These are phyloP conservation scores for Phyllotis vaccarum DNA, from an alignment of 2,797 vertebrate genomes.

Conservation along the genomic window DNA sequence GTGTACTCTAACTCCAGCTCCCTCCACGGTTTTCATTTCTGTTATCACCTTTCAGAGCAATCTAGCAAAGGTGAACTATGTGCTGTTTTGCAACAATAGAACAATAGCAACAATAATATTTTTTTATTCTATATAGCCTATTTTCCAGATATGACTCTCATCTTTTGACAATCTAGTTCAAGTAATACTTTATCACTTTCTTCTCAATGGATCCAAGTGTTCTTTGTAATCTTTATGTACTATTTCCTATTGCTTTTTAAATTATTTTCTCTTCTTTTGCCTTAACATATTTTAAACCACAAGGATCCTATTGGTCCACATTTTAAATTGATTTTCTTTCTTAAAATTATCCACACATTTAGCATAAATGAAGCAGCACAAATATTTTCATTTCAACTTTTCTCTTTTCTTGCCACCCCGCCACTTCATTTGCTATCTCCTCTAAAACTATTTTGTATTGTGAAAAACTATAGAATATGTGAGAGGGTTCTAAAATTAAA, in stretches of 20 bases:
- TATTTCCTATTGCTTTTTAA: not conserved
- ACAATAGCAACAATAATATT: constrained; percentile 4
- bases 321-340: not conserved
- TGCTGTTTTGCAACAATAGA: constrained; percentile 33
- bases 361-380: not conserved
- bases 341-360: not conserved
- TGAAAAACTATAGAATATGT: not conserved
- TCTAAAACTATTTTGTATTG: not conserved
- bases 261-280: not conserved
- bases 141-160: constrained; percentile 40
- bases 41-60: not conserved
- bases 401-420: not conserved
- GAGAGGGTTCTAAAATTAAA: not conserved
- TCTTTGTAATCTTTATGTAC: not conserved
- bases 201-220: not conserved
- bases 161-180: not conserved
- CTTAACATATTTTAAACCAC: not conserved
- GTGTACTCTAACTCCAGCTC: not conserved
- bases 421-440: not conserved
- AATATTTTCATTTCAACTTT: constrained; percentile 13
- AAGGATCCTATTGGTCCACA: not conserved
- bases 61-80: not conserved
- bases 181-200: not conserved
- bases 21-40: not conserved
- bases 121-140: not conserved